Percentiles rank a stretch among this genome's conserved stretches.
phyloP scores from a whole-genome alignment of 1,140 invertebrate genomes.

The Lysiphlebus fabarum region DNA sequence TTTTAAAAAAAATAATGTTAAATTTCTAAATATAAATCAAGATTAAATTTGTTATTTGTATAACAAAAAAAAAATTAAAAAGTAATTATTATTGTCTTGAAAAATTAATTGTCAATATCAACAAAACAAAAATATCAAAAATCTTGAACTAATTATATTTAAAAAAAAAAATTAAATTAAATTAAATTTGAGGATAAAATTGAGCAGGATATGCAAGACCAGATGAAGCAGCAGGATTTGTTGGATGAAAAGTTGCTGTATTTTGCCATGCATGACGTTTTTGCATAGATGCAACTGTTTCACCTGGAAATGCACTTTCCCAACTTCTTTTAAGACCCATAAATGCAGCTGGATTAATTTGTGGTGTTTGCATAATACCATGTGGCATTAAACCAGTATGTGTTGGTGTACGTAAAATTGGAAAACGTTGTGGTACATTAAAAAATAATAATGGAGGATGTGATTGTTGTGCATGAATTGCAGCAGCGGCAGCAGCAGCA shows the following conservation, averaged over 20 bases:
- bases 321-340: conserved; percentile 54
- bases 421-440: conserved; percentile 49
- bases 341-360: conserved; percentile 52
- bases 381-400: conserved; percentile 50
- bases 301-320: conserved; percentile 50
- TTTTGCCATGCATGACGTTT: conserved; percentile 49
- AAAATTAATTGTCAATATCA: too few species aligned
- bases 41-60: too few species aligned
- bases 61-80: too few species aligned
- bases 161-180: too few species aligned
- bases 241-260: conserved; percentile 37
- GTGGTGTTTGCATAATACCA: conserved; percentile 41
- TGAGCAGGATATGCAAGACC: conserved; percentile 51
- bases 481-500: conserved; percentile 32
- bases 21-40: too few species aligned
- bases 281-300: conserved; percentile 35
- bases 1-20: too few species aligned
- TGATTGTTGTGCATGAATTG: conserved; percentile 45
- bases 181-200: conserved; percentile 51
- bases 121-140: too few species aligned
- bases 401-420: conserved; percentile 48
- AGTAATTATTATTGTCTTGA: too few species aligned
- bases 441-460: conserved; percentile 45
- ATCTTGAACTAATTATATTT: too few species aligned
- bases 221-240: conserved; percentile 36